Evolutionary conservation across 2,797 vertebrate genomes (phyloP), one percentile per base, ranked within the genome.

Genomic region (Gymnodraco acuticeps): DNA sequence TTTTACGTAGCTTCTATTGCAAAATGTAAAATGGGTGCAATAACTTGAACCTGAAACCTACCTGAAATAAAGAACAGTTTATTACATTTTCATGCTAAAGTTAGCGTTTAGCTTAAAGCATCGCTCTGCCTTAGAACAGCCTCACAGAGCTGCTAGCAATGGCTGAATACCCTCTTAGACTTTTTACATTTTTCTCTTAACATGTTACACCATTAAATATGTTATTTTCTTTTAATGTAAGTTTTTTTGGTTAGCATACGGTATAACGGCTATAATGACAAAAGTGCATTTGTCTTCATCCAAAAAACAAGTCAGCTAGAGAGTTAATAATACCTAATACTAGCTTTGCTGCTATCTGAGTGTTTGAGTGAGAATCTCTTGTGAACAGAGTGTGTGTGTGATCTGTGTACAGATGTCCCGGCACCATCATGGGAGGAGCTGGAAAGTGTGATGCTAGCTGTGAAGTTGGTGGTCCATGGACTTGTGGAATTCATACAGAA

Each of bases 401-500:
- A 59, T 79, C n/a, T 82, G 31, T 86, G 53, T 85, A 52, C 88
- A 87, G 93, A 99, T 85, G 96, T 96, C 68, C 95, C 94, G 5
- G 90, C 96, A 45, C 97, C 97, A 2, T 96, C 95, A 1, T 99
- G 98, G 98, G 96, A 96, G 78, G 97, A 99, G 87, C 93, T 99
- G 75, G 97, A 99, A 86, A 96, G 96, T 53, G 97, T 97, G 42
- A 97, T 97, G 96, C 94, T 97, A 0, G 97, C 97, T 54, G 97
- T 98, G 68, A 99, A 98, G 93, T 91, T 96, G 53, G 97, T 99
- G 69, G 97, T 99, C 77, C 96, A 97, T 5, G 97, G 97, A 15
- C 95, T 99, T 58, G 97, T 99, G 85, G 97, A 98, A 84, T 99
- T 98, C 90, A 97, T 98, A 84, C 97, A 99, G 87, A 98, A 98